Evolutionary conservation across 2,888 invertebrate genomes (phyloP), one percentile per base, ranked within the genome.

Genomic region (Polydrusus pterygomalis): DNA sequence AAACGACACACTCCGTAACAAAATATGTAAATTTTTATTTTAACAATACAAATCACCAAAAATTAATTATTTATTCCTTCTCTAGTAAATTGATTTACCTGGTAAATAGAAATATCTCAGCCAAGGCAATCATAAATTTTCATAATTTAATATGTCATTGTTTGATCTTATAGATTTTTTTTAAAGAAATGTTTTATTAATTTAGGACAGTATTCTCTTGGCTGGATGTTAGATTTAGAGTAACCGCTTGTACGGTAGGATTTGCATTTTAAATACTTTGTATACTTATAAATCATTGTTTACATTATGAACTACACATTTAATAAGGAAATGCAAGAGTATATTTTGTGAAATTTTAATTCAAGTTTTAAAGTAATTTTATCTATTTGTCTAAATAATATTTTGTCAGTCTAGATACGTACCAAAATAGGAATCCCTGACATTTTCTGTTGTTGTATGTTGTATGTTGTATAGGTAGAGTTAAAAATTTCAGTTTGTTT

Each of bases 91-190:
- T 60, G 38, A 60, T 60, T 38, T 60, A 18, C 38, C 38, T 38
- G 38, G 18, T 17, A 15, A 60, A 60, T 60, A 60, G 58, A 60
- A 60, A 34, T 56, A 56, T 56, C 38, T 38, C 7, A 60, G 58
- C 38, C 58, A 60, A 60, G 58, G 58, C 58, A 60, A 38, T 60
- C 38, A 60, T 60, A 60, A 17, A 60, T 60, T 60, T 60, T 38
- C 38, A 60, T 60, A 60, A 40, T 60, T 38, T 25, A 25, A 25
- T 25, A 25, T 25, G 25, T 25, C 25, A 25, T 7, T 56, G 8
- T 56, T 56, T 30, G 34, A 30, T n/a, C 15, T 49, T 11, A 8
- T 49, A 17, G 18, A 20, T 20, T 20, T 51, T 49, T 49, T 49
- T 51, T 18, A 18, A 18, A 51, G 11, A 51, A 51, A 54, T 54